Evolutionary conservation across 2,113 vertebrate species (phyloP), one percentile per base, ranked within the genome.

Genomic region (Pongo abelii): DNA sequence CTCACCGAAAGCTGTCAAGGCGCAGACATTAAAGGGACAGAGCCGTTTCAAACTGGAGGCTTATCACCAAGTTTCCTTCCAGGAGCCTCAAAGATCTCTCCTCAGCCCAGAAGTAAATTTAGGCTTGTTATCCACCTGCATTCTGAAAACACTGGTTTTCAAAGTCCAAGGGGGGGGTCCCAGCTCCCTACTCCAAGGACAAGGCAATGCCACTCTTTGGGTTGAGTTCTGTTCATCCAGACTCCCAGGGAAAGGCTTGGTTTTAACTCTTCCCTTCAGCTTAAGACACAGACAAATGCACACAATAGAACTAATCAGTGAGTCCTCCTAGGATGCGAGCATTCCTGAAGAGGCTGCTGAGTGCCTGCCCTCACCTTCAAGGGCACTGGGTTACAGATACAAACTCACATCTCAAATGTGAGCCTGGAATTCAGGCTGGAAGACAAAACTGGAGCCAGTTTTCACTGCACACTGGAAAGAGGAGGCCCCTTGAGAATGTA

Each of bases 1-100:
- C 99, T 99, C 98, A 98, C 98, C 93, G 83, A 99, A 99, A 99
- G 99, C 99, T 99, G 99, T 99, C 99, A 99, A 98, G 98, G 96
- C 96, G 67, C 98, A 99, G 98, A 99, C 99, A 99, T 99, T 98
- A 99, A 99, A 99, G 99, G 98, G 99, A 99, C 98, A 99, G 98
- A 93, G 77, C 97, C 96, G 79, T 88, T 97, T 95, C 97, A 97
- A 77, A 86, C 92, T 84, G 96, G 48, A 96, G 97, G 96, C 96
- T 97, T 98, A 99, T 98, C 98, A 98, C 98, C 94, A 61, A 97
- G 84, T 96, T 97, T 94, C 93, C 95, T 97, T 93, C 52, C 93
- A 97, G 72, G 32, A 94, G 3, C 92, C 93, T 94, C 93, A 92
- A 0, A 35, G 91, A 97, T 89, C 85, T 74, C 84, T 75, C 83